A percentile compares a stretch with the other conserved stretches of the same genome.
Evolutionary conservation across 2,113 vertebrate species (phyloP).

Genomic region (Cisticola juncidis): DNA sequence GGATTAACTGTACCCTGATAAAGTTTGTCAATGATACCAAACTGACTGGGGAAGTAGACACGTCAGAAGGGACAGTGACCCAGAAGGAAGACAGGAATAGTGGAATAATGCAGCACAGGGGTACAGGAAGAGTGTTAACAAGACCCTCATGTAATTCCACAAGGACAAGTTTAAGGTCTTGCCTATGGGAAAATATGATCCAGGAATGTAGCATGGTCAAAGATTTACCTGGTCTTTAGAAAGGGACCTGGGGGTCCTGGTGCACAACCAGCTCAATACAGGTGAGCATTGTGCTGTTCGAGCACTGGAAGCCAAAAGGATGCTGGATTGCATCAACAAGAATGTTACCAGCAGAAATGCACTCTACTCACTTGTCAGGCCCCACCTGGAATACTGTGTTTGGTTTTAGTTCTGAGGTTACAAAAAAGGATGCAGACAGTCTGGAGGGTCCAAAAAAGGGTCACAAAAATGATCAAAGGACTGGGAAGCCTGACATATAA

Average conservation of each 20-base stretch:
- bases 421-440: not conserved
- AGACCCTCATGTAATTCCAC: not conserved
- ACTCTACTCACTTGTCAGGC: too few species aligned
- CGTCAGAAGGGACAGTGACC: not conserved
- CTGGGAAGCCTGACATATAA: not conserved
- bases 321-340: not conserved
- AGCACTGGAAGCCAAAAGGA: not conserved
- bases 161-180: not conserved
- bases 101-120: not conserved
- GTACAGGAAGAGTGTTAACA: not conserved
- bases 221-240: not conserved
- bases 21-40: not conserved
- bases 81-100: not conserved
- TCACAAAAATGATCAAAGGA: not conserved
- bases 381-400: not conserved
- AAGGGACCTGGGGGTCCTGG: not conserved
- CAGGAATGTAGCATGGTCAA: not conserved
- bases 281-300: too few species aligned
- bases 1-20: not conserved
- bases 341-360: not conserved
- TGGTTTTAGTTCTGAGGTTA: not conserved
- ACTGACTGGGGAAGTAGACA: not conserved
- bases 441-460: not conserved
- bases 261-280: not conserved
- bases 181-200: not conserved